Evolutionary conservation across 2,797 vertebrate genomes (phyloP), one percentile per base, ranked within the genome.

Genomic region (Tenualosa ilisha): DNA sequence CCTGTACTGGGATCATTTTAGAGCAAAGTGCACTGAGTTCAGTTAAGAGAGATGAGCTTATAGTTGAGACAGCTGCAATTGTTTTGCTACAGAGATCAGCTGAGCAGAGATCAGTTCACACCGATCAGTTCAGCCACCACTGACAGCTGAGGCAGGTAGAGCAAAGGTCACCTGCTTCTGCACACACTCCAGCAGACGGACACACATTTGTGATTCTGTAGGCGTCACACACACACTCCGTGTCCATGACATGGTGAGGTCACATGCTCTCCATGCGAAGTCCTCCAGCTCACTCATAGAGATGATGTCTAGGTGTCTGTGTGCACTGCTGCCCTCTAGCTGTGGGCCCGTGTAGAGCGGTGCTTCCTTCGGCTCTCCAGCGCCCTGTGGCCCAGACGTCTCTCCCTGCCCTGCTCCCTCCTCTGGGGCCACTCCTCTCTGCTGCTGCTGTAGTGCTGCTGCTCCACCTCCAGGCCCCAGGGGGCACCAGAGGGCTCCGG

Each of bases 211-310:
- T 22, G 54, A 56, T 22, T 17, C 54, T 56, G 54, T 22, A 20
- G 26, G 13, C 13, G 15, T 17, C 37, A 20, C 31, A 22, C 40
- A 43, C 15, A 46, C 17, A 20, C 7, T 12, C 50, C 2, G 11
- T 51, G 0, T 51, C 50, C 8, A 7, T 51, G 50, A 2, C 37
- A 8, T 2, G 53, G 54, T 56, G 54, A 20, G 15, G 20, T 56
- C 54, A 56, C 54, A 56, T 6, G 90, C 92, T 93, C 90, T 99
- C 98, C 89, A 97, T 95, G 94, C 96, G 90, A 98, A 98, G 93
- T 99, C 98, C 85, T 97, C 97, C 89, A 98, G 93, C 90, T 97
- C 95, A 2, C 96, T 92, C 86, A 96, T 97, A 6, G 96, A 92
- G 91, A 96, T 97, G 87, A 97, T 96, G 89, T 95, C 93, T 40